Base-by-base conservation (phyloP, 2,888 invertebrate species). In the Lasioglossum zephyrum region DNA sequence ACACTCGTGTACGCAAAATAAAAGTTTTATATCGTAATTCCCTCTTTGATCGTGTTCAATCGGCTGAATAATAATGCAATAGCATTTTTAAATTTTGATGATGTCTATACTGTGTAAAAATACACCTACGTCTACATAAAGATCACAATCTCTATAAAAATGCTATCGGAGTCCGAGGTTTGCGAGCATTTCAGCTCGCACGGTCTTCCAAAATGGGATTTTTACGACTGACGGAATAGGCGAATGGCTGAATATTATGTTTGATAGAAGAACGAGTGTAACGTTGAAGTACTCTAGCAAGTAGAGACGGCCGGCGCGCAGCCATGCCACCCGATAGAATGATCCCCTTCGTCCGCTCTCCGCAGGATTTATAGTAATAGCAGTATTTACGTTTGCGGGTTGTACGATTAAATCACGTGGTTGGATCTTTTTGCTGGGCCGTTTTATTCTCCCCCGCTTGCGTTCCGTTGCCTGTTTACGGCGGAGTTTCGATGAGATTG, bases 361-460 rank as follows among this genome's bases (percentile, higher is more conserved):
- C 76, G 22, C 36, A 60, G 18, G 49, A 63, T 76, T 76, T 39
- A 73, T 74, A 75, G 72, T 79, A 79, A 79, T 82, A 63, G 77
- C 47, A 63, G 73, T 73, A 63, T 81, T 76, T 60, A 81, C 66
- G 79, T 60, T 66, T 69, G 49, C 41, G 49, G 66, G 53, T 31
- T 66, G 53, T 26, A 47, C 74, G 72, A 74, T 80, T 80, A 74
- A 74, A 80, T 80, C 49, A 73, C 66, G 39, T 39, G 36, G 47
- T 31, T 36, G 47, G 36, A 49, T 49, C 16, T n/a, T 69, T 77
- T 69, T 77, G 31, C 36, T 16, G 26, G 44, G 41, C 36, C 63
- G 36, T 63, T 79, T 53, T 41, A n/a, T 63, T 66, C 49, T 57
- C n/a, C 5, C 41, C 75, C 31, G 53, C 53, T 53, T 22, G 49